phyloP scores from a whole-genome alignment of 2,113 vertebrate genomes.

The Zootoca vivipara region DNA sequence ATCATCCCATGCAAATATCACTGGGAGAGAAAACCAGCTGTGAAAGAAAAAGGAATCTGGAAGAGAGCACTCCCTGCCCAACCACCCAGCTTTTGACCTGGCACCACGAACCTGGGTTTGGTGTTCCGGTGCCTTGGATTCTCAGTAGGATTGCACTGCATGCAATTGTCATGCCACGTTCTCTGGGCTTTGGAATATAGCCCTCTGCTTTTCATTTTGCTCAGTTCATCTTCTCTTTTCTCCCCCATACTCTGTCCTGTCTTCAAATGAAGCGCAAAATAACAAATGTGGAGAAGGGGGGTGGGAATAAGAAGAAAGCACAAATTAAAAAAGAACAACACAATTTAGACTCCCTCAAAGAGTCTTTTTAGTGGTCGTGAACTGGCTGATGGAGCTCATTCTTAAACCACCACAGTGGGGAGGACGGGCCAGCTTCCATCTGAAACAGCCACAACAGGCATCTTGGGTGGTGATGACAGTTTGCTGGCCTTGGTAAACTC shows the following conservation, averaged over 20 bases:
- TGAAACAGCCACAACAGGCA: background rate
- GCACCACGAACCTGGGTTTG: too few relatives aligned
- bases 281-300: background rate
- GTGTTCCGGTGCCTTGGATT: too few relatives aligned
- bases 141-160: too few relatives aligned
- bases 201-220: background rate
- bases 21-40: too few relatives aligned
- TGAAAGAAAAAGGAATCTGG: too few relatives aligned
- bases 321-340: background rate
- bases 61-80: too few relatives aligned
- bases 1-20: too few relatives aligned
- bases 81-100: too few relatives aligned
- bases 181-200: background rate
- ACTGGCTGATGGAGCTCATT: background rate
- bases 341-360: background rate
- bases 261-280: background rate
- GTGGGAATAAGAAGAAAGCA: background rate
- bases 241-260: background rate
- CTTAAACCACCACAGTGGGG: background rate
- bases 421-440: background rate
- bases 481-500: constrained; percentile 1
- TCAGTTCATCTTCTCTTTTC: background rate
- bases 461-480: constrained; percentile 15
- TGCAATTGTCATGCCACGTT: too few relatives aligned
- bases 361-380: background rate